Percentiles rank a stretch among this genome's conserved stretches.
Evolutionary conservation across 2,888 invertebrate genomes (phyloP).

Genomic region (Endomychus coccineus): DNA sequence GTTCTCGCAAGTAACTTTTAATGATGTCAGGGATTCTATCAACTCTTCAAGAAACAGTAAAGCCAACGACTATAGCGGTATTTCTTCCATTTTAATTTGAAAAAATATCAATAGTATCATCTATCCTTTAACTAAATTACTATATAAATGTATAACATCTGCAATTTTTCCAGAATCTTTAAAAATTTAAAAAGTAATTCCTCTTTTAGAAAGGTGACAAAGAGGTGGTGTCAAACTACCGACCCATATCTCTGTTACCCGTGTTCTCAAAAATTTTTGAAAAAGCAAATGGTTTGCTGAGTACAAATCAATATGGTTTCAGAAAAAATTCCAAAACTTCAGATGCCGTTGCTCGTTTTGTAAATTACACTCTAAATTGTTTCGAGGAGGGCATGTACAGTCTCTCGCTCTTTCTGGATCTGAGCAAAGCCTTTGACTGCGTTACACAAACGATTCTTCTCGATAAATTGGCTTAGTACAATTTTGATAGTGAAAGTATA

Average conservation of each 20-base stretch:
- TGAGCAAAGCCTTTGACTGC: constrained; percentile 5
- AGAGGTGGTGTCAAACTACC: not conserved
- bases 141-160: no score
- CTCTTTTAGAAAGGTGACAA: constrained; percentile 2
- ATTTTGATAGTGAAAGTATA: not conserved
- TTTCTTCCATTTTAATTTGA: no score
- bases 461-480: not conserved
- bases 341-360: constrained; percentile 3
- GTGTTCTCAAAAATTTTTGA: constrained; percentile 7
- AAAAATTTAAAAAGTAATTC: no score
- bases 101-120: no score
- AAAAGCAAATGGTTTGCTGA: not conserved
- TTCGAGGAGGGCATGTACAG: constrained; percentile 1
- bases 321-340: constrained; percentile 4
- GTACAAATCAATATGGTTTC: constrained; percentile 5
- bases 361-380: constrained; percentile 2
- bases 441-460: not conserved
- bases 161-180: no score
- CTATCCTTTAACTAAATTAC: no score
- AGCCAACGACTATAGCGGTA: no score
- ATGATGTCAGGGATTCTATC: no score
- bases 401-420: constrained; percentile 4
- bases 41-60: no score
- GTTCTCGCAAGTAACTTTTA: no score
- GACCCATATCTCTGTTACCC: constrained; percentile 3